Base-by-base conservation (phyloP, 1,140 invertebrate species). In the Orussus abietinus region DNA sequence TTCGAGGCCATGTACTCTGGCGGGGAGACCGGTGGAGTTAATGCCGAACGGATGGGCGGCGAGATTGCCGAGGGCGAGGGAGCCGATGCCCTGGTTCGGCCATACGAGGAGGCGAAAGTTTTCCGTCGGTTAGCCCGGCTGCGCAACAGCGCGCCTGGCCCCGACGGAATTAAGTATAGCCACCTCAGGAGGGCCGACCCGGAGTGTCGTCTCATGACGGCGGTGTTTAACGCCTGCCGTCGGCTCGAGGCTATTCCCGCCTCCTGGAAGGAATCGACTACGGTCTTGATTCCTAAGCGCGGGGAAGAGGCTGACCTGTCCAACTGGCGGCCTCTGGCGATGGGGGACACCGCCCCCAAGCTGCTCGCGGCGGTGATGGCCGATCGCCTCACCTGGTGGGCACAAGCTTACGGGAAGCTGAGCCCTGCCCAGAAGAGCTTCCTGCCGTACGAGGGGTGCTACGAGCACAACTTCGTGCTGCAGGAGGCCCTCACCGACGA, bases 381-480 rank as follows among this genome's bases (percentile, higher is more conserved):
- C 4, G 51, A 60, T 12, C 38, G 55, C 0, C 37, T 57, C 1
- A 50, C 38, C 15, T 7, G 19, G 13, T 59, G 38, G 47, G 43
- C 40, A 3, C 18, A 46, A 0, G 7, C 11, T 0, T 49, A 53
- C 19, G 11, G 46, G 0, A 15, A 47, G 1, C 37, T 69, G 0
- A 47, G 37, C 11, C 13, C 21, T 2, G 21, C 22, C 0, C 64
- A 63, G 25, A 69, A 67, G 40, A 59, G 61, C 0, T 72, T 70
- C 31, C 35, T 59, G n/a, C 41, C 38, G 5, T 49, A 52, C 29
- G 62, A 71, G 25, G 65, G 60, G 0, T 65, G 51, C 17, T 44
- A 57, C 6, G 66, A 71, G 41, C 62, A 72, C 47, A 70, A 68
- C 33, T 69, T 52, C 38, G 45, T 63, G 17, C 35, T 69, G 0